Base-by-base conservation (phyloP, 2,888 invertebrate species). In the Macrophya annulata region DNA sequence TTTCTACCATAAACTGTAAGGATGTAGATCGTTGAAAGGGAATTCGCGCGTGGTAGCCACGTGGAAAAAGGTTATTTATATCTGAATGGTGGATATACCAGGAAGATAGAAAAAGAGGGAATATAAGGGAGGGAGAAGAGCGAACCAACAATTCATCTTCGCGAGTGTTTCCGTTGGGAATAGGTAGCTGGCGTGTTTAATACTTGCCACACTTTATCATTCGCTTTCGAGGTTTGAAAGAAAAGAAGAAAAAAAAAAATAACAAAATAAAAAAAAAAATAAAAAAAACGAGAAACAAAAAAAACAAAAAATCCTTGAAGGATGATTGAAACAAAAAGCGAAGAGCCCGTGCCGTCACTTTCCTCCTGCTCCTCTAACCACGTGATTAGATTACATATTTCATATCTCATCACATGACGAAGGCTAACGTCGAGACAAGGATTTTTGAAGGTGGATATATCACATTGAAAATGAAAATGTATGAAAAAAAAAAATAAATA, bases 181-280 rank as follows among this genome's bases (percentile, higher is more conserved):
- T 68, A 68, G 68, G 83, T 83, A 83, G 83, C 68, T 83, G 83
- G 68, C 83, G 83, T 83, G 83, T 83, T 83, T 83, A 83, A 83
- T 83, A 83, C 83, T 68, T n/a, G 65, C 68, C 71, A 71, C 83
- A 83, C 83, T 83, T 83, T 71, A 83, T 83, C 83, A 83, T 83
- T 83, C 83, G 51, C 81, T 45, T 40, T 31, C 25, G 83, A 48
- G 48, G 83, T 43, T 40, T 83, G 43, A 83, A 40, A 68, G 48
- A 0, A 51, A n/a, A 31, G 37, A 6, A 68, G 5, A 68, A 40
- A 15, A 68, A 48, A 45, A 37, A 83, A 21, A 4, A 68, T 15
- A 40, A 6, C 17, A 62, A 37, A 55, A 43, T 1, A 10, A 59
- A 40, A 37, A 37, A 45, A 10, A 12, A 45, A 62, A 21, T 65